A percentile compares a stretch with the other conserved stretches of the same genome.
Evolutionary conservation across 2,113 vertebrate species (phyloP).

Genomic region (Leuciscus idus): DNA sequence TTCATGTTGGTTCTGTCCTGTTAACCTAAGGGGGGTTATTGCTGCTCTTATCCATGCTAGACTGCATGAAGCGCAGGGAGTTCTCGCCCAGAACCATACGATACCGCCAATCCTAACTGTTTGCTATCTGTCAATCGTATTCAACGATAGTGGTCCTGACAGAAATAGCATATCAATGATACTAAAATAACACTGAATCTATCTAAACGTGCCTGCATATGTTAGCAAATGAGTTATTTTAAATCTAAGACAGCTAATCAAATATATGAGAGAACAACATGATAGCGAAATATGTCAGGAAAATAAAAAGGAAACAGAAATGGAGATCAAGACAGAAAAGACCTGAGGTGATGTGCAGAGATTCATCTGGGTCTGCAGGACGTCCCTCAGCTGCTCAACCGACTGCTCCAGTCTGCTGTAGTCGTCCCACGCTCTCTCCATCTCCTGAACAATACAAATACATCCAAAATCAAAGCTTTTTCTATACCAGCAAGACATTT

Average conservation of each 20-base stretch:
- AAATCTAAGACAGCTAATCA: background rate
- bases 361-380: slow-evolving; percentile 85
- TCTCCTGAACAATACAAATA: slow-evolving; percentile 79
- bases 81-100: too few relatives aligned
- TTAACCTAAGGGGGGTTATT: too few relatives aligned
- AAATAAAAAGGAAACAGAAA: background rate
- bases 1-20: too few relatives aligned
- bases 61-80: too few relatives aligned
- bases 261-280: background rate
- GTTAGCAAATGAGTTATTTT: background rate
- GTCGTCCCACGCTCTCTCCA: slow-evolving; percentile 90
- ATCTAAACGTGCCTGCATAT: background rate
- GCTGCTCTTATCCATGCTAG: too few relatives aligned
- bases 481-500: background rate
- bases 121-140: too few relatives aligned
- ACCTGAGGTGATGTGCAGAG: slow-evolving; percentile 85
- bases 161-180: background rate
- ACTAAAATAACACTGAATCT: background rate
- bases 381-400: slow-evolving; percentile 84
- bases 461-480: background rate
- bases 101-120: too few relatives aligned
- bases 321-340: background rate
- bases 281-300: background rate
- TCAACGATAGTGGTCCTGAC: too few relatives aligned
- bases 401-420: slow-evolving; percentile 87